Base-by-base conservation (phyloP, 2,797 vertebrate genomes). In the Synanceia verrucosa region DNA sequence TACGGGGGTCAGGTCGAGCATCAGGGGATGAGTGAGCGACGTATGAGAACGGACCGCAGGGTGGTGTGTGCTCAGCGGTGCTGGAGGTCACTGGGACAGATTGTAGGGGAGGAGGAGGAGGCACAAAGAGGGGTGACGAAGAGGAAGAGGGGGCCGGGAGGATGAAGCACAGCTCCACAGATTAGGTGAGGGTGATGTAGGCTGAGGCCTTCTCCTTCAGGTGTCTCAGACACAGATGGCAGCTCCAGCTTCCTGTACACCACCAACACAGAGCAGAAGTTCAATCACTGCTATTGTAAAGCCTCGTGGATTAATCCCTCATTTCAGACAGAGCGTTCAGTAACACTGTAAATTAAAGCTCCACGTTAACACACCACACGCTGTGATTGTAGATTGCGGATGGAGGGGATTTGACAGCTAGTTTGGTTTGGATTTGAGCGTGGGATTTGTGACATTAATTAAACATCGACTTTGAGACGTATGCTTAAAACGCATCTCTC, bases 201-300 rank as follows among this genome's bases (percentile, higher is more conserved):
- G 96, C 96, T 14, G 96, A 97, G 28, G 96, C 96, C 91, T 97
- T 98, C 84, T 98, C 96, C 86, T 97, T 98, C 89, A 97, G 93
- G 90, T 97, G 96, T 90, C 95, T 94, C 82, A 97, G 93, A 92
- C 96, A 98, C 85, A 97, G 93, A 90, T 97, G 96, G 90, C 96
- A 97, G 79, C 96, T 98, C 96, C 96, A 98, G 88, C 96, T 98
- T 79, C 96, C 96, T 97, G 92, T 6, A 65, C 56, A 50, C 79
- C 56, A 85, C 73, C 65, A 73, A 57, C 79, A 81, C 59, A 78
- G 52, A 86, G 86, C 78, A 34, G 50, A 59, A 77, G 84, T 86
- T 90, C 81, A 92, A 83, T 84, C 90, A 78, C 65, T 14, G 60
- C 76, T 67, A 85, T 87, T 84, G 73, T 84, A 89, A 84, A 91